A percentile compares a stretch with the other conserved stretches of the same genome.
Conservation (phyloP, 2,888 invertebrate species). For the Neria commutata region DNA sequence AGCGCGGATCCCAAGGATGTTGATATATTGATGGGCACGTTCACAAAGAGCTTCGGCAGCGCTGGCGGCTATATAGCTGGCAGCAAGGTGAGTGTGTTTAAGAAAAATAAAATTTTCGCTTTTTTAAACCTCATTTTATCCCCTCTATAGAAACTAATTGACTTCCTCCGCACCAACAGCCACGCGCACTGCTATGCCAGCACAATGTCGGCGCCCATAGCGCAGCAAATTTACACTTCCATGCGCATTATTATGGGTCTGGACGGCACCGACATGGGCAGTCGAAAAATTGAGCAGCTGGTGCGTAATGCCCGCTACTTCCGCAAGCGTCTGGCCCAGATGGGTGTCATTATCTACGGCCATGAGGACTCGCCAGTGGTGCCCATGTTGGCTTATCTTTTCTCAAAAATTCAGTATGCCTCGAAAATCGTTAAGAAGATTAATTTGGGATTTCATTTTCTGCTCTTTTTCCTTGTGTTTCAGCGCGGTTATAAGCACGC, state of each 20-base stretch:
- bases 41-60: constrained; percentile 97
- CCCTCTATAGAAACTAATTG: constrained; percentile 72
- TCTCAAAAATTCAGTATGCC: constrained; percentile 89
- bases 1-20: constrained; percentile 81
- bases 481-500: constrained; percentile 83
- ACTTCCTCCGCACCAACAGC: constrained; percentile 77
- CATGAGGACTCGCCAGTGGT: constrained; percentile 96
- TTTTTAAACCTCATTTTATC: too few species aligned
- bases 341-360: constrained; percentile 92
- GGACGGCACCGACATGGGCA: constrained; percentile 76
- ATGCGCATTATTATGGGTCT: constrained; percentile 87
- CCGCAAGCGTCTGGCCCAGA: constrained; percentile 76
- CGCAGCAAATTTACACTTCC: constrained; percentile 87
- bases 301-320: constrained; percentile 84
- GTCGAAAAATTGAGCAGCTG: constrained; percentile 72
- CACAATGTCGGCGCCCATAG: constrained; percentile 88
- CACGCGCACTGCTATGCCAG: constrained; percentile 87
- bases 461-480: constrained; percentile 37
- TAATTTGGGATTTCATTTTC: not conserved
- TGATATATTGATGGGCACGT: constrained; percentile 97
- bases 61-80: constrained; percentile 97
- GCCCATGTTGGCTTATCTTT: constrained; percentile 92
- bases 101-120: too few species aligned
- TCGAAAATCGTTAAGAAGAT: not conserved
- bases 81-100: too few species aligned